Conservation (phyloP, 2,113 vertebrate genomes). For the Pachyramphus minor region DNA sequence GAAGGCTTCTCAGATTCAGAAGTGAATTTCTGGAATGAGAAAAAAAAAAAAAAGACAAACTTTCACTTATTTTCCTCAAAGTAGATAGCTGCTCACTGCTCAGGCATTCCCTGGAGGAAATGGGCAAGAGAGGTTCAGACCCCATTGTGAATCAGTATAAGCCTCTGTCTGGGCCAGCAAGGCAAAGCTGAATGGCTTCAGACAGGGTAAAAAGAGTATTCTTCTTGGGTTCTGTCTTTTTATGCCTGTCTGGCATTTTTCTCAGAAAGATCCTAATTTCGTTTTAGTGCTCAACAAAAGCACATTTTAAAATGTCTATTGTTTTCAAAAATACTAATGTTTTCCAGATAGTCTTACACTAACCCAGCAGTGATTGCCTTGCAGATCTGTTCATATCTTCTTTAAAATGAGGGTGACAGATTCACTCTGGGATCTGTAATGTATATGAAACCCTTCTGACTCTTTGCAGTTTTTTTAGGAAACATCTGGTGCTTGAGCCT, state of each 20-base stretch:
- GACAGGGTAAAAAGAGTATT: not conserved
- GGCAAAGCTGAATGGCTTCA: not conserved
- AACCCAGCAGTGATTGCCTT: not conserved
- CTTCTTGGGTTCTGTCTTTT: not conserved
- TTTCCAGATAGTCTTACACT: not conserved
- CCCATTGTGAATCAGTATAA: not conserved
- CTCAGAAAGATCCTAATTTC: not conserved
- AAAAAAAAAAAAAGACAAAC: not conserved
- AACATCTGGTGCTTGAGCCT: not conserved
- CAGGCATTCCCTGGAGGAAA: not conserved
- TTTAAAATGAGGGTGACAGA: not conserved
- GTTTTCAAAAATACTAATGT: not conserved
- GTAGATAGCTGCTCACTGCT: not conserved
- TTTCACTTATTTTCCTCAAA: conserved; percentile 3
- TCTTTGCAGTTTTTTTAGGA: not conserved
- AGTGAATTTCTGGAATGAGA: not conserved
- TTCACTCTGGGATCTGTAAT: not conserved
- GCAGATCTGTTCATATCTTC: not conserved
- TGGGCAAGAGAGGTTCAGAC: not conserved
- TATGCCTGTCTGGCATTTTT: not conserved
- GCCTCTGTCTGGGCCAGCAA: not conserved
- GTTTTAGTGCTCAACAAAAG: not conserved
- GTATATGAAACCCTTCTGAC: not conserved
- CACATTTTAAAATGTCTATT: not conserved
- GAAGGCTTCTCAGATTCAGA: conserved; percentile 29